These are phyloP conservation scores for Notechis scutatus DNA, from an alignment of 2,113 vertebrate genomes.

Conservation along the genomic window DNA sequence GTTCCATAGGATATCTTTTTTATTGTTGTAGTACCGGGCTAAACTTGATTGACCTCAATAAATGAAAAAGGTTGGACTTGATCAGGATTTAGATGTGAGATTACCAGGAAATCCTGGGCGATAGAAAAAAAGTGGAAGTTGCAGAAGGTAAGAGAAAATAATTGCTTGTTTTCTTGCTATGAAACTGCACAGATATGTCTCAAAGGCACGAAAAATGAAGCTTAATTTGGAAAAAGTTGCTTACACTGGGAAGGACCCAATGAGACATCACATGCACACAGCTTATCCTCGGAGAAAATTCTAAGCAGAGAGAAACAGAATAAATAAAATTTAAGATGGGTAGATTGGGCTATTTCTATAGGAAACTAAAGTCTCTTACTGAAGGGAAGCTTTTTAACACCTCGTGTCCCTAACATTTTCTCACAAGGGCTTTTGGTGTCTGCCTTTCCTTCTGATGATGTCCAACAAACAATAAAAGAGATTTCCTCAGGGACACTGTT, in stretches of 20 bases:
- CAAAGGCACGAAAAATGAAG: neutral
- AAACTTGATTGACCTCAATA: neutral
- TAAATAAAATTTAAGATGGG: neutral
- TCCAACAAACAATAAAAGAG: conserved; percentile 17
- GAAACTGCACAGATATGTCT: neutral
- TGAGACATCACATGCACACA: neutral
- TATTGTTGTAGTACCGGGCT: neutral
- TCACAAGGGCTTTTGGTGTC: conserved; percentile 14
- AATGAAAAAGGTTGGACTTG: neutral
- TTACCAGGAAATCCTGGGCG: neutral
- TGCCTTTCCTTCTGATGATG: neutral
- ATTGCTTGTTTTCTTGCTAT: neutral
- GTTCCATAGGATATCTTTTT: neutral
- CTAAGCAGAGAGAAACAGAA: neutral
- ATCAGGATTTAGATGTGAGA: neutral
- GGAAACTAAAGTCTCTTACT: neutral
- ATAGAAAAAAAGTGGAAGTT: neutral
- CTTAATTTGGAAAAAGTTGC: neutral
- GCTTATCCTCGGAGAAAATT: neutral
- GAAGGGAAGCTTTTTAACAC: neutral
- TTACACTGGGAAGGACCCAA: neutral
- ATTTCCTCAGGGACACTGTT: neutral
- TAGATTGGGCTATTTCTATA: neutral
- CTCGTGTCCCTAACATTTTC: conserved; percentile 10
- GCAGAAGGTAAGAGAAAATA: neutral